Evolutionary conservation across 2,888 invertebrate species (phyloP), one percentile per base, ranked within the genome.

Genomic region (Acronicta psi): DNA sequence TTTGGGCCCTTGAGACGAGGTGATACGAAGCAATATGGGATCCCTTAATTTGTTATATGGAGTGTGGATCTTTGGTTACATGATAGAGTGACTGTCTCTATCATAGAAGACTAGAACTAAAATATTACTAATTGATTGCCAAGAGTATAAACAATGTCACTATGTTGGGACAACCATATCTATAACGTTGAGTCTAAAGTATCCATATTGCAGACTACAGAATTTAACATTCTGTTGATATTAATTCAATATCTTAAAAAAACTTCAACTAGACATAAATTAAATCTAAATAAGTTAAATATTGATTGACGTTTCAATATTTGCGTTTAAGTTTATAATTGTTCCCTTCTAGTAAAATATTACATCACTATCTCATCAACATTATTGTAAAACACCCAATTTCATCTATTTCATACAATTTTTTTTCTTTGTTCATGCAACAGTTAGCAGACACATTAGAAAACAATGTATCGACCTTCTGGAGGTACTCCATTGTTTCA

Each of bases 291-390:
- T n/a, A n/a, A n/a, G 2, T 23, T 23, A 7, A 23, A 23, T 5
- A 5, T 23, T 23, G 23, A 8, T 29, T 29, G 10, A 29, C 7
- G 7, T n/a, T 34, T 34, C n/a, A 34, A 6, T 34, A n/a, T 34
- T n/a, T 7, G n/a, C 3, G 1, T 36, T 23, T 45, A 25, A 16
- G 16, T 29, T 34, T 43, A 37, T 31, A n/a, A 31, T 3, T 23
- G n/a, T 31, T 68, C 31, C n/a, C 20, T 2, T 17, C 13, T 37
- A 16, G 25, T 51, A 0, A 38, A 46, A 34, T 23, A 10, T 9
- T 11, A 51, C 34, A 52, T 61, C 37, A 47, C 9, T 25, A 29
- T 23, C 13, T 31, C 1, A 23, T 7, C 8, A 8, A 23, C 4
- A 4, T 8, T 7, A 7, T 29, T 29, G 0, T 29, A 3, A n/a